Percentiles rank a stretch among this genome's conserved stretches.
phyloP scores from a whole-genome alignment of 2,888 invertebrate genomes.

The Biston betularia region DNA sequence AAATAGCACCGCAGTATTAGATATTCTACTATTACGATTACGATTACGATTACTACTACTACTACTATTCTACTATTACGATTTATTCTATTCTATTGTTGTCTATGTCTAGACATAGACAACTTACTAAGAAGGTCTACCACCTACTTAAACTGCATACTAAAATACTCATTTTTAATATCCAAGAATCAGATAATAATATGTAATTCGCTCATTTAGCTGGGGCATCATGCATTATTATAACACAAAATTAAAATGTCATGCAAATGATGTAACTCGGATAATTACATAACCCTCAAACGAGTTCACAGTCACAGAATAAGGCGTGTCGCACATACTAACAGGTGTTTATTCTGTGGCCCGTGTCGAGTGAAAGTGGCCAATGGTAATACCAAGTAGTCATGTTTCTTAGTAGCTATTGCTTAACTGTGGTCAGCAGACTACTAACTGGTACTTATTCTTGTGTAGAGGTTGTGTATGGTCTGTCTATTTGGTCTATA shows the following conservation, averaged over 20 bases:
- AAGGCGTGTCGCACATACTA: not conserved
- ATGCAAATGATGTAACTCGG: conserved; percentile 35
- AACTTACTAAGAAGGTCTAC: no score
- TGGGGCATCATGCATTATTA: conserved; percentile 13
- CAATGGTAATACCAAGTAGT: conserved; percentile 27
- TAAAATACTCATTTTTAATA: no score
- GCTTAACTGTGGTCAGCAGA: conserved; percentile 17
- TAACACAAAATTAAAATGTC: conserved; percentile 14
- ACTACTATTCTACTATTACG: no score
- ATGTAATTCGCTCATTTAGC: conserved; percentile 5
- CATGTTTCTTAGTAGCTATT: conserved; percentile 19
- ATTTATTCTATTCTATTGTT: no score
- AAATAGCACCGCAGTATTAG: no score
- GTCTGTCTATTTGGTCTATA: not conserved
- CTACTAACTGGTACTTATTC: conserved; percentile 13
- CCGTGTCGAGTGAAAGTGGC: conserved; percentile 31
- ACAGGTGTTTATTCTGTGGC: not conserved
- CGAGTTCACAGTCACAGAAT: conserved; percentile 13
- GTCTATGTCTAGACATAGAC: no score
- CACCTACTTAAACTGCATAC: no score
- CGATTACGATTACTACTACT: no score
- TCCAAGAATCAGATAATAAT: no score
- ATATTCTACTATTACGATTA: no score
- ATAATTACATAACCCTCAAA: conserved; percentile 25
- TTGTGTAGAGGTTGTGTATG: not conserved